Base-by-base conservation (phyloP, 2,797 vertebrate genomes). In the Aldrovandia affinis region DNA sequence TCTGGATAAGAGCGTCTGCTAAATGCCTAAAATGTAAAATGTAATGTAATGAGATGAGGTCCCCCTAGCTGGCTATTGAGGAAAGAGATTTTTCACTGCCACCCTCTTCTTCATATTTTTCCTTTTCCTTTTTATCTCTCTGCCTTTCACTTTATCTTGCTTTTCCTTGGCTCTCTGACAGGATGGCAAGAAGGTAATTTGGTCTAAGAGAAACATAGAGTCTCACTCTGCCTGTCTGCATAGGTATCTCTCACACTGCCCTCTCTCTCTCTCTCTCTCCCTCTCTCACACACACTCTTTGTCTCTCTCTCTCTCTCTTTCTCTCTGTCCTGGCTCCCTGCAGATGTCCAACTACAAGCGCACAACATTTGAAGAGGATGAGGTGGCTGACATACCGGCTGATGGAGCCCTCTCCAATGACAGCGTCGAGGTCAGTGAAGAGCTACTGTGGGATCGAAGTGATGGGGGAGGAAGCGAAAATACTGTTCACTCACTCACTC, bases 311-410 rank as follows among this genome's bases (percentile, higher is more conserved):
- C 20, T 30, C 30, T n/a, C n/a, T n/a, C n/a, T 30, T 6, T 12
- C 12, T 65, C 20, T 15, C 59, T 42, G 28, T 55, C 68, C 18
- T 63, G 25, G 82, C 81, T 84, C 52, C 50, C 75, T 83, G 87
- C 96, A 99, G 98, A 98, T 99, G 98, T 96, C 97, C 36, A 97
- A 96, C 92, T 99, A 99, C 89, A 98, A 97, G 86, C 96, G 96
- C 87, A 96, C 97, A 84, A 97, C 97, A 0, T 95, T 99, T 89
- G 97, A 96, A 84, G 98, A 99, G 33, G 98, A 99, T 10, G 98
- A 99, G 52, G 95, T 88, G 42, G 90, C 92, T 0, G 98, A 99
- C 73, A 80, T 93, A 9, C 89, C 93, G 0, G 93, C 90, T 0
- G 97, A 98, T 36, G 94, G 95, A 39, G 92, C 93, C 63, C 59